Percentiles rank a stretch among this genome's conserved stretches.
These are phyloP conservation scores for Dicentrarchus labrax DNA, from an alignment of 2,113 vertebrate genomes.

Conservation along the genomic window DNA sequence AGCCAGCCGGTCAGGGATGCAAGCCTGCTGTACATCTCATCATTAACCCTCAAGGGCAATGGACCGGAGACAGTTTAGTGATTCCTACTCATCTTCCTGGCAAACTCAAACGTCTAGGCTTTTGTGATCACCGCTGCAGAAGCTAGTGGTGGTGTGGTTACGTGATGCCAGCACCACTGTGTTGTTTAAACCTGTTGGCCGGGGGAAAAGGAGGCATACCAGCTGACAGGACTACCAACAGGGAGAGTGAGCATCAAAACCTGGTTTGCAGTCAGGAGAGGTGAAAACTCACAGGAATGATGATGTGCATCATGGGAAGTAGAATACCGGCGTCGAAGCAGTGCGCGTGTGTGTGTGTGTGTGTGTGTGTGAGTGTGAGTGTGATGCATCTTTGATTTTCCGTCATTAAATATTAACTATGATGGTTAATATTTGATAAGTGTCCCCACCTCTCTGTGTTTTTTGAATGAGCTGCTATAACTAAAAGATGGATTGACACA, in stretches of 20 bases:
- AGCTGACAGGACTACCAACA: too few species aligned
- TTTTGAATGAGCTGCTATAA: slow-evolving; percentile 10
- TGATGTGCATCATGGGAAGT: neutral
- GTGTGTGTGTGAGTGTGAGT: slow-evolving; percentile 24
- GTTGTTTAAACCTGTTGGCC: too few species aligned
- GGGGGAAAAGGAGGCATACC: too few species aligned
- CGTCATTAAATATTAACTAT: slow-evolving; percentile 63
- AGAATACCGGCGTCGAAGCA: too few species aligned
- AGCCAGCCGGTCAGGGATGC: neutral
- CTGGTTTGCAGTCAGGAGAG: too few species aligned
- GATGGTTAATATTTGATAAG: slow-evolving; percentile 63
- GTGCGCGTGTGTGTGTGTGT: neutral
- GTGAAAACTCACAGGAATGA: too few species aligned
- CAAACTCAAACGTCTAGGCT: neutral
- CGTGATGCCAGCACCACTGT: neutral
- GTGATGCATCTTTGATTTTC: slow-evolving; percentile 55
- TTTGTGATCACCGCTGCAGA: neutral
- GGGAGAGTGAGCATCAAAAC: too few species aligned
- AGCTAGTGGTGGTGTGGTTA: too few species aligned
- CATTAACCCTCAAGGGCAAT: too few species aligned
- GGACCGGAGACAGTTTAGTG: neutral
- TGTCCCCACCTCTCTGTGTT: slow-evolving; percentile 28
- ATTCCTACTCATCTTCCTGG: neutral
- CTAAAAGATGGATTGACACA: neutral
- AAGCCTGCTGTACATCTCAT: neutral